These are phyloP conservation scores for Drosophila pruinosa DNA, from an alignment of 1,140 invertebrate species.

Conservation along the genomic window DNA sequence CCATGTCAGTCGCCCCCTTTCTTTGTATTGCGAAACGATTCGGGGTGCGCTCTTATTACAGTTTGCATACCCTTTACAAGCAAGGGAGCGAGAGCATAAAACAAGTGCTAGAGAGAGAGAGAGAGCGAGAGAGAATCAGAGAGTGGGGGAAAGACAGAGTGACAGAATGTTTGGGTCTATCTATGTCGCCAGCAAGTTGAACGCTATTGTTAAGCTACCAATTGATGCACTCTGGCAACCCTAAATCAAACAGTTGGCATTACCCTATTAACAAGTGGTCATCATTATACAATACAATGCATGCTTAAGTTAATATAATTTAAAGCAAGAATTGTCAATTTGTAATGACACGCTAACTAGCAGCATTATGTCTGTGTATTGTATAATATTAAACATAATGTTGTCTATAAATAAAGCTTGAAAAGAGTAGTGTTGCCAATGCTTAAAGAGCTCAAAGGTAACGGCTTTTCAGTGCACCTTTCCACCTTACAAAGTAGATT, in stretches of 20 bases:
- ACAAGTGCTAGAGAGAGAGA: background rate
- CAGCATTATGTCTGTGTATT: no score
- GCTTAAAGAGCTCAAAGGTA: no score
- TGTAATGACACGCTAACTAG: no score
- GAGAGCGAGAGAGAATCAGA: no score
- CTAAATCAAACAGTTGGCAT: background rate
- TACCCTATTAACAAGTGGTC: background rate
- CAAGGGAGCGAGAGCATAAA: background rate
- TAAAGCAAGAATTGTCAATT: no score
- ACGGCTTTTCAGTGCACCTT: no score
- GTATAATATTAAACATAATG: no score
- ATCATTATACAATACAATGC: no score
- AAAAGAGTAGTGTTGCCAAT: no score
- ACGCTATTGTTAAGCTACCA: background rate
- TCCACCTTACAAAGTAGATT: no score
- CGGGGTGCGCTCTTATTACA: constrained; percentile 36
- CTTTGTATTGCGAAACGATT: constrained; percentile 19
- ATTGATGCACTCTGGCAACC: background rate
- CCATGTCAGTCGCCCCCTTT: constrained; percentile 14
- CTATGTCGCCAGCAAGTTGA: background rate
- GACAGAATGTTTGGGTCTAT: background rate
- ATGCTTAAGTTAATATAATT: no score
- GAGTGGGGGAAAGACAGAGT: background rate
- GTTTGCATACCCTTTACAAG: background rate
- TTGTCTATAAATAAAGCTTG: no score